phyloP scores from a whole-genome alignment of 2,113 vertebrate species.

The Festucalex cinctus region DNA sequence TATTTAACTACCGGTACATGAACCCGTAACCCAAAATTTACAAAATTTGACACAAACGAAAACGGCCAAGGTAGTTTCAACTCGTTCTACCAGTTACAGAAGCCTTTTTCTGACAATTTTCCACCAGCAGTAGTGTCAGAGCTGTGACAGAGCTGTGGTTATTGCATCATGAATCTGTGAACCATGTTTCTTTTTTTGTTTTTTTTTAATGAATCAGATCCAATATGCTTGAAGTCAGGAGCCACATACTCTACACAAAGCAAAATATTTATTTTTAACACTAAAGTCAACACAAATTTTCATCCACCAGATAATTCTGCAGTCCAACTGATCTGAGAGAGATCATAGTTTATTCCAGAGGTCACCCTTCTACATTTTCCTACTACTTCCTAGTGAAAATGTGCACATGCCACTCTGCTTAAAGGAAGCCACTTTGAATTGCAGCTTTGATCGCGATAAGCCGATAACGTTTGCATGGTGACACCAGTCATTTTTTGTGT shows the following conservation, averaged over 20 bases:
- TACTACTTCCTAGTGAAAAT: background rate
- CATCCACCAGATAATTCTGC: too few relatives aligned
- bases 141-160: too few relatives aligned
- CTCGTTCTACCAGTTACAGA: background rate
- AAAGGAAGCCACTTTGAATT: conserved; percentile 24
- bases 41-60: too few relatives aligned
- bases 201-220: background rate
- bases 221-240: background rate
- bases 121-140: background rate
- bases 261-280: conserved; percentile 17
- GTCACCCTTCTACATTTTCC: too few relatives aligned
- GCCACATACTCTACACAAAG: too few relatives aligned
- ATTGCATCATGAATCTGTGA: too few relatives aligned
- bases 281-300: background rate
- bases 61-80: too few relatives aligned
- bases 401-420: conserved; percentile 37
- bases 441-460: conserved; percentile 39
- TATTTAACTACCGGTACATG: background rate
- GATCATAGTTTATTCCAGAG: background rate
- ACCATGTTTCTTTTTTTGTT: too few relatives aligned
- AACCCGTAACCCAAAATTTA: background rate
- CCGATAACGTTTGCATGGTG: conserved; percentile 65
- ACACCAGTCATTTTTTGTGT: conserved; percentile 43
- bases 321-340: background rate
- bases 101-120: background rate